These are phyloP conservation scores for Macrosteles quadrilineatus DNA, from an alignment of 1,140 invertebrate genomes.

Conservation along the genomic window DNA sequence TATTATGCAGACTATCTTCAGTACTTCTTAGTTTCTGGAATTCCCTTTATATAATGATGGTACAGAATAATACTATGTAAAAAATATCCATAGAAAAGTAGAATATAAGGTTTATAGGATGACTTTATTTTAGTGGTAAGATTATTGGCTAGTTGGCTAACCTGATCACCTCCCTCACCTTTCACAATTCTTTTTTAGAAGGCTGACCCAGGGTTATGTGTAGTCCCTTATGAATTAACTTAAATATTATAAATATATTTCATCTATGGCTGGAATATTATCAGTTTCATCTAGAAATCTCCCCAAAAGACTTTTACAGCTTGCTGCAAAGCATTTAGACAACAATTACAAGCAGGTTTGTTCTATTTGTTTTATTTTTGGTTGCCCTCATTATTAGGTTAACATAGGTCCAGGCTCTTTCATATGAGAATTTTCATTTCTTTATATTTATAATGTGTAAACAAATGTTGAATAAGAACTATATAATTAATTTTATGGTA, in stretches of 20 bases:
- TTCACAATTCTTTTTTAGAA: slow-evolving; percentile 26
- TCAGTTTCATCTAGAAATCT: slow-evolving; percentile 45
- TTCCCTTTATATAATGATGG: no score
- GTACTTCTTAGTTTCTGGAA: no score
- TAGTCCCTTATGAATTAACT: not conserved
- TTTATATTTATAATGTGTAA: no score
- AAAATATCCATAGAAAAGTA: no score
- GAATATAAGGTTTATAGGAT: no score
- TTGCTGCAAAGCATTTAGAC: slow-evolving; percentile 46
- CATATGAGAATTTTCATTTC: no score
- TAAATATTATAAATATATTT: not conserved
- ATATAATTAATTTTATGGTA: no score
- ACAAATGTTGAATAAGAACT: no score
- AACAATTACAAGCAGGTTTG: slow-evolving; percentile 47
- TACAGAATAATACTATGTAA: no score
- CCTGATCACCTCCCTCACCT: slow-evolving; percentile 19
- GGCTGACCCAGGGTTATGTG: not conserved
- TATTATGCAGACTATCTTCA: no score
- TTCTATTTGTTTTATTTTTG: slow-evolving; percentile 25
- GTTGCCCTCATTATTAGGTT: slow-evolving; percentile 8
- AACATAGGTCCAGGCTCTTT: no score
- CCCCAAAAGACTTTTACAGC: slow-evolving; percentile 44
- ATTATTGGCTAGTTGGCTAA: slow-evolving; percentile 17
- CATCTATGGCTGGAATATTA: slow-evolving; percentile 47
- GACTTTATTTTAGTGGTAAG: no score